Base-by-base conservation (phyloP, 2,113 vertebrate genomes). In the Anguilla rostrata region DNA sequence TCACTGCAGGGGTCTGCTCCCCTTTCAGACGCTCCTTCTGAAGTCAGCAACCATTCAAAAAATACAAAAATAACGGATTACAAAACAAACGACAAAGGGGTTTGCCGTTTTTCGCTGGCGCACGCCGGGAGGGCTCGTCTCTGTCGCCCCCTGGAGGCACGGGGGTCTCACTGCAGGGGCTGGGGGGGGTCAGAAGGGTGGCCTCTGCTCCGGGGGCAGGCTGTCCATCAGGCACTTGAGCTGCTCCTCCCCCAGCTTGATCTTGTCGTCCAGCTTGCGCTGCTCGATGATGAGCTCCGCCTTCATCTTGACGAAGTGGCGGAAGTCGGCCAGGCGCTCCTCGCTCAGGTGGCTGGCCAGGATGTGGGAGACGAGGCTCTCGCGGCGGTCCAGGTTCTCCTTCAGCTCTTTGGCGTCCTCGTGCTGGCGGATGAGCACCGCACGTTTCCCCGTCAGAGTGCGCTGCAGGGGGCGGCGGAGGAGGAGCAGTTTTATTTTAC, bases 251-350 rank as follows among this genome's bases (percentile, higher is more conserved):
- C 98, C 98, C 84, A 98, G 94, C 88, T 97, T 98, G 88, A 99
- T 97, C 92, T 98, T 98, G 91, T 99, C 98, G 88, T 99, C 98
- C 34, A 99, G 96, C 86, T 98, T 97, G 3, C 97, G 93, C 91
- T 97, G 97, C 93, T 99, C 98, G 4, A 98, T 97, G 92, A 98
- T 97, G 88, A 99, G 98, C 0, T 97, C 98, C 0, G 98, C 97
- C 93, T 98, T 98, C 97, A 98, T 98, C 93, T 96, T 98, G 18
- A 99, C 97, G 79, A 98, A 98, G 94, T 98, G 96, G 83, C 96
- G 96, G 60, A 98, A 98, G 94, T 99, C 98, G 0, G 97, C 97
- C 56, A 98, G 95, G 91, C 91, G 93, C 86, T 96, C 97, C 0
- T 96, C 91, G 0, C 95, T 95, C 88, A 99, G 93, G 90, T 97